Percentiles rank a stretch among this genome's conserved stretches.
Evolutionary conservation across 2,888 invertebrate species (phyloP).

Genomic region (Nephrotoma guestfalica): DNA sequence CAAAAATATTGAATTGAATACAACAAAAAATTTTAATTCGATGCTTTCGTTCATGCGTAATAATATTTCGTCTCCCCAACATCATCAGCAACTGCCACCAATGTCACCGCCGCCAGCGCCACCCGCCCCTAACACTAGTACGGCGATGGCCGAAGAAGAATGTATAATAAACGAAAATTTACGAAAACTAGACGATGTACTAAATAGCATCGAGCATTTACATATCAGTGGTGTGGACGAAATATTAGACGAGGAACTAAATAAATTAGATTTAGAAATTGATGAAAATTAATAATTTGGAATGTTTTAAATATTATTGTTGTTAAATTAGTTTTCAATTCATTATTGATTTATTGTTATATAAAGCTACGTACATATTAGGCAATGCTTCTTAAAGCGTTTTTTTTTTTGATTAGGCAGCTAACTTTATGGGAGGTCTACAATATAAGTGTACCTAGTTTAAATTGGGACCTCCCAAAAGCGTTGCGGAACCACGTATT

Average conservation of each 20-base stretch:
- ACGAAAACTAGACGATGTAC: not conserved
- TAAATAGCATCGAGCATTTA: not conserved
- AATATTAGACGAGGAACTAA: constrained; percentile 23
- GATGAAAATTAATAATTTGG: not conserved
- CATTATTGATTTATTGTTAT: not conserved
- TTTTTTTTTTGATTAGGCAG: no score
- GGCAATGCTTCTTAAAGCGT: not conserved
- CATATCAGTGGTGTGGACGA: not conserved
- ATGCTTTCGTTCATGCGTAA: not conserved
- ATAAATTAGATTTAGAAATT: constrained; percentile 17
- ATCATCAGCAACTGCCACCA: not conserved
- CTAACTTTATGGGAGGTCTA: no score
- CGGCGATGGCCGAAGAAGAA: not conserved
- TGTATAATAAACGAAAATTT: not conserved
- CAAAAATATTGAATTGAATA: not conserved
- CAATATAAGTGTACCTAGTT: no score
- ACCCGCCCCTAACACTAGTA: not conserved
- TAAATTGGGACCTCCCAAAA: no score
- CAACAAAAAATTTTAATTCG: not conserved
- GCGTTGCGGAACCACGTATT: not conserved
- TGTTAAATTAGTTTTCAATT: not conserved
- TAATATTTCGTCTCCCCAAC: not conserved
- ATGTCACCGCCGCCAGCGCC: not conserved
- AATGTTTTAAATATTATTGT: not conserved
- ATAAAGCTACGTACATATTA: not conserved